Evolutionary conservation across 2,888 invertebrate genomes (phyloP).

Genomic region (Stenurella melanura): DNA sequence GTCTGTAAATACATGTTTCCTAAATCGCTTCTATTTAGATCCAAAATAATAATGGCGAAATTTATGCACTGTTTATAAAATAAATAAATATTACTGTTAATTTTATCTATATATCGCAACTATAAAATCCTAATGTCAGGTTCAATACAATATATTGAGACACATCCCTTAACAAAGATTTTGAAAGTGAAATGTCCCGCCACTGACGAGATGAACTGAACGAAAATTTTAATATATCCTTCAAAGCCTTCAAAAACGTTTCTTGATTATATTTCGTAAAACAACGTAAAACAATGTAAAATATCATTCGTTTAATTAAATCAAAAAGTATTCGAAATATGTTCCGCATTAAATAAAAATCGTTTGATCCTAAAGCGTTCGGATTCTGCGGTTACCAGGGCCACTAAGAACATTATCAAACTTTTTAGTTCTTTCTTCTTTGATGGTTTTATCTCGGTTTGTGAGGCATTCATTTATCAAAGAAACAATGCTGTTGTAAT

Average conservation of each 20-base stretch:
- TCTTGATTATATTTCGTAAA: neutral
- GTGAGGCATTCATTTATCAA: conserved; percentile 71
- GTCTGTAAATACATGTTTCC: too few species aligned
- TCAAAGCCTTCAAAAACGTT: conserved; percentile 16
- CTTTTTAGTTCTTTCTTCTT: conserved; percentile 66
- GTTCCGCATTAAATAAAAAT: conserved; percentile 33
- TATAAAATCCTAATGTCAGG: neutral
- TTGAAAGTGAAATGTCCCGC: neutral
- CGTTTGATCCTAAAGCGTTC: conserved; percentile 54
- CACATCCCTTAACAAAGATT: neutral
- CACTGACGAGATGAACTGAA: neutral
- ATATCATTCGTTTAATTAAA: conserved; percentile 32
- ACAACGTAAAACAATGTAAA: conserved; percentile 10
- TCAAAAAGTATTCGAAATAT: conserved; percentile 37
- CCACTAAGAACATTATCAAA: conserved; percentile 63
- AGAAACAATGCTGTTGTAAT: conserved; percentile 71
- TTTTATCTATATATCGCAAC: neutral
- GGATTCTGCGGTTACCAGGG: conserved; percentile 46
- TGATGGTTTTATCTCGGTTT: conserved; percentile 70
- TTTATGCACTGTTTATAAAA: too few species aligned
- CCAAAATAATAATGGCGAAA: too few species aligned
- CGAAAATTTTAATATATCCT: neutral
- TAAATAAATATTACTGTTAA: too few species aligned
- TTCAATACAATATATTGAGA: neutral
- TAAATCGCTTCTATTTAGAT: too few species aligned